Evolutionary conservation across 2,797 vertebrate genomes (phyloP).

Genomic region (Cercopithecus neglectus): DNA sequence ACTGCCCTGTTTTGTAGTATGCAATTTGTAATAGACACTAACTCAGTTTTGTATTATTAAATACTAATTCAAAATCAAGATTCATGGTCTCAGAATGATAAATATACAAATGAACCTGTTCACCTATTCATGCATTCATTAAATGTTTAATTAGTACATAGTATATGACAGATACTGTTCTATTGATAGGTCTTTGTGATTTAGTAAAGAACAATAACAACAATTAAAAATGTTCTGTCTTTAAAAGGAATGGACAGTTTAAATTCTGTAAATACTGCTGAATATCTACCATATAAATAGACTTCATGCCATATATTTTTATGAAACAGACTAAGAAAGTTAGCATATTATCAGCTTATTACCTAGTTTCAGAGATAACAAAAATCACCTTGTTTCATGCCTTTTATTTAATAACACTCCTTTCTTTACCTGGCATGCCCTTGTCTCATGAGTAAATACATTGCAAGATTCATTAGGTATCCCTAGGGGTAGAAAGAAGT

Average conservation of each 20-base stretch:
- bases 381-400: background rate
- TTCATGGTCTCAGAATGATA: conserved; percentile 2
- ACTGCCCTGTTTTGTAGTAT: background rate
- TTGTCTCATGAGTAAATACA: background rate
- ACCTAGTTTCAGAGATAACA: background rate
- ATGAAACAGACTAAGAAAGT: background rate
- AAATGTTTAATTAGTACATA: background rate
- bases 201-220: background rate
- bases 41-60: conserved; percentile 39
- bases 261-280: background rate
- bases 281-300: background rate
- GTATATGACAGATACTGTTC: background rate
- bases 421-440: background rate
- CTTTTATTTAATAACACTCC: background rate
- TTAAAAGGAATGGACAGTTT: conserved; percentile 35
- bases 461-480: background rate
- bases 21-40: background rate
- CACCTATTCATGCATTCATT: background rate
- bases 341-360: background rate
- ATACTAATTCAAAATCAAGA: background rate
- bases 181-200: background rate
- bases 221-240: conserved; percentile 10
- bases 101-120: background rate
- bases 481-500: background rate
- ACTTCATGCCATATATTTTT: background rate